Percentiles rank a stretch among this genome's conserved stretches.
Conservation (phyloP, 2,888 invertebrate species). For the Rhagonycha fulva region DNA sequence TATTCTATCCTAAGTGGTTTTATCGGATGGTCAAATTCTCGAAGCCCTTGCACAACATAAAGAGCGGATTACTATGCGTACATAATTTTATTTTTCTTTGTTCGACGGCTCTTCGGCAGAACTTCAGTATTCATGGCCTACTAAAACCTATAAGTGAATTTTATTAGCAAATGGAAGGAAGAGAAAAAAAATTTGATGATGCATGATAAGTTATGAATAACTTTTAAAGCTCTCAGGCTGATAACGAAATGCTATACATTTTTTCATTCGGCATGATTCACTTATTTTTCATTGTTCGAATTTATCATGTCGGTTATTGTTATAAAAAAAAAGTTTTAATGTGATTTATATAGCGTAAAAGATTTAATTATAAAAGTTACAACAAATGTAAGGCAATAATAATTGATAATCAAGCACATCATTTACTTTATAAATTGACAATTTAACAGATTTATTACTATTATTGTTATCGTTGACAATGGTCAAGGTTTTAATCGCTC, state of each 20-base stretch:
- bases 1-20: constrained; percentile 11
- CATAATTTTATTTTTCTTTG: not conserved
- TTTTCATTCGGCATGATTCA: not conserved
- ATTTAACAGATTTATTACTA: not conserved
- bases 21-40: constrained; percentile 9
- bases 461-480: not conserved
- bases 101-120: not conserved
- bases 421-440: not conserved
- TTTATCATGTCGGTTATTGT: not conserved
- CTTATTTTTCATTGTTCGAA: not conserved
- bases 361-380: not conserved
- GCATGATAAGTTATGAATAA: not conserved
- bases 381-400: not conserved
- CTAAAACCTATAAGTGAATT: not conserved
- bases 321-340: not conserved
- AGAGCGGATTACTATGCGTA: not conserved
- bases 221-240: not conserved
- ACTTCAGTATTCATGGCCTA: not conserved
- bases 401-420: not conserved
- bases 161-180: not conserved
- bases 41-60: not conserved
- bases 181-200: not conserved
- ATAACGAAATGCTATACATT: not conserved
- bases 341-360: not conserved
- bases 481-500: not conserved